Evolutionary conservation across 2,113 vertebrate genomes (phyloP), one percentile per base, ranked within the genome.

Genomic region (Atractosteus spatula): DNA sequence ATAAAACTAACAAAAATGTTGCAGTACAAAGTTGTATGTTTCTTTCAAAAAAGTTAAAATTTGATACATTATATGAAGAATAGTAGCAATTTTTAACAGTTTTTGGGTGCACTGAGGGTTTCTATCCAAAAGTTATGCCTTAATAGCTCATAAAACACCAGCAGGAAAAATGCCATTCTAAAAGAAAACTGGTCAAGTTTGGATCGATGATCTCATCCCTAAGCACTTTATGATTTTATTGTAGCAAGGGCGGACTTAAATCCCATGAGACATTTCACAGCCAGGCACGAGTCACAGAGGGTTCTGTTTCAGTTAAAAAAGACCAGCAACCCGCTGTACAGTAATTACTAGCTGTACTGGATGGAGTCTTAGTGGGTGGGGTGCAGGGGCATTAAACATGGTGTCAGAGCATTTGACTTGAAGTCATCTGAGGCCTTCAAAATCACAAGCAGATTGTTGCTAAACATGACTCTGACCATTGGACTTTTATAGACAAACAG

Each of bases 391-490:
- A 29, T 29, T 29, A 29, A 29, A 29, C 29, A 29, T 1, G 17
- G 29, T 29, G 29, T 29, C 16, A 16, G 29, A 13, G 66, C 56
- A 41, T 41, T 73, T 61, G 56, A 54, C 2, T n/a, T 16, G n/a
- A 13, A 66, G 65, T 66, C 66, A 47, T 8, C 4, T 8, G 11
- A 54, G 45, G 66, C 66, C 66, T 12, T 17, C 51, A 61, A 74
- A 74, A 74, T 62, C 57, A 69, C 29, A 74, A 55, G 63, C 72
- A 74, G 57, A 62, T 69, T 74, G 71, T n/a, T 54, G 55, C 56
- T 45, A 55, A 55, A 29, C 17, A 41, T 51, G 41, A 17, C 42
- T 55, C 45, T 73, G 44, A 62, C 44, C n/a, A 44, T 55, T 62
- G 8, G n/a, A 41, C 51, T 8, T 12, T 8, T 16, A 51, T 8